Evolutionary conservation across 37 sponge, comb jelly and placozoan species (phyloP), one percentile per base, ranked within the genome.

Genomic region (Hormiphora californensis): DNA sequence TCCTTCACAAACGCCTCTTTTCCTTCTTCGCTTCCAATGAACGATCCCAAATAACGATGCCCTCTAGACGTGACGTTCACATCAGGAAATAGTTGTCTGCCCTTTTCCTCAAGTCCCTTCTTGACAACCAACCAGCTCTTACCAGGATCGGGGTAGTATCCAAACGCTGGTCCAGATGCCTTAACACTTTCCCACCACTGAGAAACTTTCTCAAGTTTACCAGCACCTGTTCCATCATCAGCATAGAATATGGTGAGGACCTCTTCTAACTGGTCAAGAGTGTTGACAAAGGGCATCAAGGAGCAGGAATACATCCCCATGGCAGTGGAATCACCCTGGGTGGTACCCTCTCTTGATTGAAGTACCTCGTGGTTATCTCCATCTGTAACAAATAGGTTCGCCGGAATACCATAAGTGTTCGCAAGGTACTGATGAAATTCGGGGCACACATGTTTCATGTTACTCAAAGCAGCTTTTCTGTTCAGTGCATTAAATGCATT

Each of bases 181-280:
- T 85, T 51, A 32, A 85, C 12, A 1, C 54, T 85, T 33, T 85
- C 54, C 85, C 85, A 85, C 85, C 85, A 85, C 9, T 0, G 35
- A 19, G 34, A 0, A 12, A 85, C 4, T 7, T 40, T 19, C 27
- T 0, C 31, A 0, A 85, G 28, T 0, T 5, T 0, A 25, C 85
- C 85, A 44, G 54, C 85, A 1, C 33, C 85, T 32, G 85, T 27
- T 12, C 54, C 85, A 85, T 85, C 85, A 7, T 85, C 54, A 0
- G 85, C 85, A 28, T 54, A 85, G 54, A 54, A 85, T 0, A 85
- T 0, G 35, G 49, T 54, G 32, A 32, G 85, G 0, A 35, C 54
- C 9, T n/a, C n/a, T n/a, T n/a, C n/a, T n/a, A 85, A 36, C 0
- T 85, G 0, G 28, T 51, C 34, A 27, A 85, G 54, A 19, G 27